Evolutionary conservation across 2,888 invertebrate species (phyloP), one percentile per base, ranked within the genome.

Genomic region (Orthosia incerta): DNA sequence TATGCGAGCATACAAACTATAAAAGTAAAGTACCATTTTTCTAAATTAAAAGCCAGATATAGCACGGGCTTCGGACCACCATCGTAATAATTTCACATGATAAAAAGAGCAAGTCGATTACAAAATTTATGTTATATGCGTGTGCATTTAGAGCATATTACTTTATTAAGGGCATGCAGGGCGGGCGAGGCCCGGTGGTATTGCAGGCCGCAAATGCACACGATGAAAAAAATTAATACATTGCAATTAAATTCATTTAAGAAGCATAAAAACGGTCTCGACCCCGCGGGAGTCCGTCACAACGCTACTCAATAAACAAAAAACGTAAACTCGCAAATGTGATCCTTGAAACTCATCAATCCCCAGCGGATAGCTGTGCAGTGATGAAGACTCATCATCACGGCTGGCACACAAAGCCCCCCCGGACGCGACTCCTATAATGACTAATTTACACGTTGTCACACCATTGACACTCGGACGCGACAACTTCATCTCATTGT

Each of bases 361-460:
- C 88, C 87, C 76, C 66, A 79, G 86, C 90, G 90, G 92, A 93
- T 93, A 92, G 91, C 85, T 87, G 86, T 87, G 86, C 83, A 88
- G 87, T 39, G 20, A 51, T 50, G 18, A 61, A 39, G 65, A 15
- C 55, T 68, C 87, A 87, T 94, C 91, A 95, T 94, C 92, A 93
- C 91, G 88, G 80, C 83, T 80, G 84, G 84, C 84, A 76, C 90
- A 95, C 93, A 95, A 95, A 94, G 94, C 79, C 94, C 95, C 93
- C 95, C 95, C 93, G 91, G 93, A 91, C 88, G 90, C 93, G 90
- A 89, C 92, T 89, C 91, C 91, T 91, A 94, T 94, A 94, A 95
- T 95, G 93, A 94, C 94, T 94, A 95, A 96, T 96, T 95, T 95
- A 95, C 92, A 95, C 93, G 94, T 95, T 94, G 94, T 94, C 96